A percentile compares a stretch with the other conserved stretches of the same genome.
phyloP scores from a whole-genome alignment of 2,113 vertebrate species.

The Stictonetta naevosa region DNA sequence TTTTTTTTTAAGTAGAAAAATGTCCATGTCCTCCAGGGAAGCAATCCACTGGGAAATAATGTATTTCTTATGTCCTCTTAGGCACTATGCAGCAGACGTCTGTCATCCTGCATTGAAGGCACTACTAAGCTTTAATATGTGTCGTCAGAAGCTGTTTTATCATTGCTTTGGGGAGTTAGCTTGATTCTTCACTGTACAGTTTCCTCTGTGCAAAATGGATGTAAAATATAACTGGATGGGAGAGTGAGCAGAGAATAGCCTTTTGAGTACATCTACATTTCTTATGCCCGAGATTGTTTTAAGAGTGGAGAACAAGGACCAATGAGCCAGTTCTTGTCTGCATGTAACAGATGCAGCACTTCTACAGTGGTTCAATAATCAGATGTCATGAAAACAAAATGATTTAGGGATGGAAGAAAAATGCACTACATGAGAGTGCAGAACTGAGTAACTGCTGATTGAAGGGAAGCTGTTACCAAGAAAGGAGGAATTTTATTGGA shows the following conservation, averaged over 20 bases:
- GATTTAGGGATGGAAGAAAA: background rate
- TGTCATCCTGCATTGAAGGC: background rate
- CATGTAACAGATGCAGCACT: background rate
- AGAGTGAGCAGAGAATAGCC: background rate
- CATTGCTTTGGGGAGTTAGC: background rate
- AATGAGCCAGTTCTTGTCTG: background rate
- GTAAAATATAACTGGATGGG: background rate
- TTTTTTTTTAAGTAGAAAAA: background rate
- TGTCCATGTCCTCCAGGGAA: background rate
- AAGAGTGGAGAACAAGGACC: background rate
- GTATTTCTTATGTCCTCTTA: background rate
- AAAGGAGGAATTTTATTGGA: background rate
- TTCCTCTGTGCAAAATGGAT: background rate
- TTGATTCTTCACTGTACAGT: background rate
- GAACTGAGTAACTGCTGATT: background rate
- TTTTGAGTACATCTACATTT: background rate
- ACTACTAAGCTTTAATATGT: background rate
- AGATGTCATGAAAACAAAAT: background rate
- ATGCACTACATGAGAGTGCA: background rate
- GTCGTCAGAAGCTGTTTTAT: background rate
- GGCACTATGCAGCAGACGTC: background rate
- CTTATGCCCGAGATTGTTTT: background rate
- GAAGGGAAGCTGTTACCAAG: background rate
- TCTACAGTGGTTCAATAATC: background rate
- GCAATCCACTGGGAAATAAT: background rate